Base-by-base conservation (phyloP, 2,888 invertebrate genomes). In the Gerosis bhagava region DNA sequence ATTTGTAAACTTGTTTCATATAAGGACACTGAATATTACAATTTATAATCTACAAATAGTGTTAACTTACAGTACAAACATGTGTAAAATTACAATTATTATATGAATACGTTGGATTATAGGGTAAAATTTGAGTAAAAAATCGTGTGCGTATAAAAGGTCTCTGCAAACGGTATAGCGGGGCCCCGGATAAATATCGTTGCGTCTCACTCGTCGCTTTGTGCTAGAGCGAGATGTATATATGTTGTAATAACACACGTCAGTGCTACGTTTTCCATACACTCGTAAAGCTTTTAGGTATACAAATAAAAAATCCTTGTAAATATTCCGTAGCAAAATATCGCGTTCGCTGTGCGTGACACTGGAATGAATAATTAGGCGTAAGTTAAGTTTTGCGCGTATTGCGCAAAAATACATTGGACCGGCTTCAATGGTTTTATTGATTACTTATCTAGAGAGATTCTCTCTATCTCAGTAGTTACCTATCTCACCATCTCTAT, bases 271-370 rank as follows among this genome's bases (percentile, higher is more conserved):
- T 50, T 61, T 59, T 57, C 60, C 51, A 53, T 47, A 56, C 58
- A 61, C 59, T 22, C 49, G 56, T 59, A 59, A 63, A 63, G 65
- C 57, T 57, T 77, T 73, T 70, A 76, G 73, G 68, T 70, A 69
- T 68, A 72, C 60, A 69, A 69, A 63, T 64, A 65, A 68, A 67
- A 67, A 55, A n/a, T n/a, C 62, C 62, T 60, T 77, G 75, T 76
- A 78, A 73, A 68, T 58, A 57, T 62, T 74, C 70, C 60, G 59
- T 86, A 84, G 82, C 80, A 86, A 86, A 86, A 86, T 84, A 83
- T 69, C 73, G 67, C 60, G 58, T 59, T 66, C 53, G 64, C 28
- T 62, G 60, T 57, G 34, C 8, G 67, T 74, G 67, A 71, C 68
- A 19, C 70, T 81, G 82, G 83, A 83, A 78, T 79, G 72, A 79